phyloP scores from a whole-genome alignment of 2,797 vertebrate species.

The Luscinia luscinia region DNA sequence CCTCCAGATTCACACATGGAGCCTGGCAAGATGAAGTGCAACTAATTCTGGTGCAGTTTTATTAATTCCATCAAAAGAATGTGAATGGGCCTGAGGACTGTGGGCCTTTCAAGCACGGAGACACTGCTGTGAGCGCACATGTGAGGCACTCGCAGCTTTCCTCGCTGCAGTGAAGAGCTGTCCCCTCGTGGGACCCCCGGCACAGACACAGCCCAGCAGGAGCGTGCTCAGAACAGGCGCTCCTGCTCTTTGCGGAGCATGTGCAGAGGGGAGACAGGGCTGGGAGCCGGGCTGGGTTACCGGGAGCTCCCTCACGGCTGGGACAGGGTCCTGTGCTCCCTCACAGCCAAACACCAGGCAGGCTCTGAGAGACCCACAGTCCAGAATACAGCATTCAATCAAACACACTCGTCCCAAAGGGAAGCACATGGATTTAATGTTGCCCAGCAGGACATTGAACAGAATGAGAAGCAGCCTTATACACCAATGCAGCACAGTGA shows the following conservation, averaged over 20 bases:
- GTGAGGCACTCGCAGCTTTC: conserved; percentile 62
- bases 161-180: conserved; percentile 62
- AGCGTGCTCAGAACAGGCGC: conserved; percentile 72
- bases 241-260: neutral
- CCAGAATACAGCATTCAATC: neutral
- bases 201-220: conserved; percentile 72
- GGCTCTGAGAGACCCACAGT: neutral
- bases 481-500: fast-evolving
- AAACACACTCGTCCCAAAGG: neutral
- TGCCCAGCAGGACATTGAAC: neutral
- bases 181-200: conserved; percentile 50
- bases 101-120: conserved; percentile 38
- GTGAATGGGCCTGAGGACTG: conserved; percentile 19
- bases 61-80: conserved; percentile 41
- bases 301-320: neutral
- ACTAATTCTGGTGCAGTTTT: neutral
- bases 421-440: neutral
- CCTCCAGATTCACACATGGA: neutral
- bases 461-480: neutral
- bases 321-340: neutral
- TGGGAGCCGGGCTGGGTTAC: neutral
- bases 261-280: neutral
- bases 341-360: neutral
- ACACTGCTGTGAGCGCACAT: conserved; percentile 66
- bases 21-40: neutral